Base-by-base conservation (phyloP, 2,888 invertebrate genomes). In the Caenorhabditis afra region DNA sequence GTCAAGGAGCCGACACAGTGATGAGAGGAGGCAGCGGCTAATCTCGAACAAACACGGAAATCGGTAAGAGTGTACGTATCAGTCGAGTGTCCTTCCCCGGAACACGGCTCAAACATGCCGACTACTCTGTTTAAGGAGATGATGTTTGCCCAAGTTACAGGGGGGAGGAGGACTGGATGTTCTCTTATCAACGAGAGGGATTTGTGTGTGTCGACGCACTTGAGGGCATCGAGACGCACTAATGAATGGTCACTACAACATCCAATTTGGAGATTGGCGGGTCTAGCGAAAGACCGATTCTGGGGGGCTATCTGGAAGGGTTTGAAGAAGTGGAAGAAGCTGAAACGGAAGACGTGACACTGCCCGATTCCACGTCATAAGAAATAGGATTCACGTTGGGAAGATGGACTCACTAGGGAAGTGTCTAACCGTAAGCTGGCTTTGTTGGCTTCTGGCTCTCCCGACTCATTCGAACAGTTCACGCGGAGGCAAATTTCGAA, bases 11-110 rank as follows among this genome's bases (percentile, higher is more conserved):
- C 45, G 29, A 44, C 49, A 45, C 18, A 62, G 18, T 66, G 66
- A 66, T 61, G 61, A 75, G 65, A 70, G 58, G 57, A n/a, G n/a
- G n/a, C n/a, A n/a, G n/a, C n/a, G n/a, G 29, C 53, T 77, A 77
- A 77, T 77, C 77, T 77, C 70, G 61, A 70, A 70, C 70, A 77
- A 77, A 77, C 67, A 70, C 67, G 77, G 77, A 77, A 77, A 77
- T 77, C 77, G 77, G 77, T 77, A 77, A 77, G 77, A 77, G 70
- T 77, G 70, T n/a, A n/a, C n/a, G n/a, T 77, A 77, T 77, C 77
- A 70, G 59, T 77, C 70, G 77, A 70, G 65, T 76, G 75, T 62
- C 18, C 22, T 22, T 35, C 55, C 1, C 67, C 70, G 70, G 71
- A 64, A 57, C 71, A 62, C 57, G 62, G 62, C 62, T 64, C 73